Conservation (phyloP, 2,888 invertebrate genomes). For the Parnassius mnemosyne region DNA sequence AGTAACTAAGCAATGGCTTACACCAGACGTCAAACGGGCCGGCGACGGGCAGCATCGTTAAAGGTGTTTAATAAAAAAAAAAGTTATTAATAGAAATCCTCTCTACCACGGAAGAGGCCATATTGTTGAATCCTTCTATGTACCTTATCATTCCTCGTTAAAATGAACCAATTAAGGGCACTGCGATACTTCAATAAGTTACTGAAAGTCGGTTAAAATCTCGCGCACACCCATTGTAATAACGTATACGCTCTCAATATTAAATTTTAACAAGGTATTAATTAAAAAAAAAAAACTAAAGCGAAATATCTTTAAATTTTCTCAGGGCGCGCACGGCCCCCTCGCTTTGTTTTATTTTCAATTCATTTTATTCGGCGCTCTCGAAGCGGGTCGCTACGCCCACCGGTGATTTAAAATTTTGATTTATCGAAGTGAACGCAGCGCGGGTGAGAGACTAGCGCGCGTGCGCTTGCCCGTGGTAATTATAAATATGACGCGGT, state of each 20-base stretch:
- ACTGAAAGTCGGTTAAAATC: slow-evolving; percentile 74
- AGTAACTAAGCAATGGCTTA: too few species aligned
- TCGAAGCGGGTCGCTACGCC: slow-evolving; percentile 69
- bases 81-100: too few species aligned
- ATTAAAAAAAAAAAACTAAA: slow-evolving; percentile 79
- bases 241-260: slow-evolving; percentile 78
- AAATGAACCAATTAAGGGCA: slow-evolving; percentile 75
- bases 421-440: slow-evolving; percentile 73
- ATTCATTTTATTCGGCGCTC: slow-evolving; percentile 79
- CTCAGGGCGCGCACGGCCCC: slow-evolving; percentile 73
- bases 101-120: slow-evolving; percentile 13
- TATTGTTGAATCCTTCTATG: slow-evolving; percentile 60
- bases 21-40: too few species aligned
- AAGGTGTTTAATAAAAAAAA: too few species aligned
- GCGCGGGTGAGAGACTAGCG: slow-evolving; percentile 56
- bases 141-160: slow-evolving; percentile 73
- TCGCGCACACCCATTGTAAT: slow-evolving; percentile 78
- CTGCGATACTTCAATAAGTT: slow-evolving; percentile 69
- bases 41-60: too few species aligned
- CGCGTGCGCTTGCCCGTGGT: slow-evolving; percentile 59
- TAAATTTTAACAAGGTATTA: slow-evolving; percentile 81
- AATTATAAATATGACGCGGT: slow-evolving; percentile 81
- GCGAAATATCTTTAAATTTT: slow-evolving; percentile 79
- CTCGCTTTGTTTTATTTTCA: slow-evolving; percentile 76
- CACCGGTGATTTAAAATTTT: slow-evolving; percentile 81